Evolutionary conservation across 2,888 invertebrate genomes (phyloP).

Genomic region (Macrophya annulata): DNA sequence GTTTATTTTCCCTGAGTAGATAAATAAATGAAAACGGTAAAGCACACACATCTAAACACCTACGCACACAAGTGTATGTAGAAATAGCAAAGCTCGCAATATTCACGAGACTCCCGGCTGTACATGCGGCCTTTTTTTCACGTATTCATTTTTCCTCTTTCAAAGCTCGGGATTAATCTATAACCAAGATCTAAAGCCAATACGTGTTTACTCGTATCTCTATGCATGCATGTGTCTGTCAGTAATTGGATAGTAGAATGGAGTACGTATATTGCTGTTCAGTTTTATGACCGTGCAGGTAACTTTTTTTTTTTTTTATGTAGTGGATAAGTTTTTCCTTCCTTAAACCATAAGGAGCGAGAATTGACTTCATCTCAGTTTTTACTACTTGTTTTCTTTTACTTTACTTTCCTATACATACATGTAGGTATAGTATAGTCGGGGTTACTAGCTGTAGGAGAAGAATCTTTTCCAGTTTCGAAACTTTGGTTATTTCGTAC

Average conservation of each 20-base stretch:
- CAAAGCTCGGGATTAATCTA: conserved; percentile 12
- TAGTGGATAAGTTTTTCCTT: neutral
- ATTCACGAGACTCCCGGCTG: neutral
- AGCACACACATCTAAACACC: no score
- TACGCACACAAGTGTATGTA: no score
- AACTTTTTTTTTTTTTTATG: neutral
- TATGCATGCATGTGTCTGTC: neutral
- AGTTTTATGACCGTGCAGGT: neutral
- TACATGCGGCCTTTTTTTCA: neutral
- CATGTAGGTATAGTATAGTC: neutral
- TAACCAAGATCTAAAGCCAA: conserved; percentile 21
- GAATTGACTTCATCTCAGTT: conserved; percentile 38
- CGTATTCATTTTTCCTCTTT: neutral
- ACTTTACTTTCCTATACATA: conserved; percentile 18
- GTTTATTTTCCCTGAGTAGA: neutral
- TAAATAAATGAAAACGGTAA: neutral
- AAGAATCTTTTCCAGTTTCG: neutral
- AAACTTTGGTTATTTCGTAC: neutral
- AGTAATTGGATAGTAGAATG: neutral
- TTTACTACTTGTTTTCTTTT: conserved; percentile 43
- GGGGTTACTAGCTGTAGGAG: no score
- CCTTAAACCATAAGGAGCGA: conserved; percentile 1
- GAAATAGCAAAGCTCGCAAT: no score
- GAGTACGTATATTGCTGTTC: neutral
- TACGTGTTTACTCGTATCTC: neutral